phyloP scores from a whole-genome alignment of 2,113 vertebrate species.

The Psammodynastes pulverulentus region DNA sequence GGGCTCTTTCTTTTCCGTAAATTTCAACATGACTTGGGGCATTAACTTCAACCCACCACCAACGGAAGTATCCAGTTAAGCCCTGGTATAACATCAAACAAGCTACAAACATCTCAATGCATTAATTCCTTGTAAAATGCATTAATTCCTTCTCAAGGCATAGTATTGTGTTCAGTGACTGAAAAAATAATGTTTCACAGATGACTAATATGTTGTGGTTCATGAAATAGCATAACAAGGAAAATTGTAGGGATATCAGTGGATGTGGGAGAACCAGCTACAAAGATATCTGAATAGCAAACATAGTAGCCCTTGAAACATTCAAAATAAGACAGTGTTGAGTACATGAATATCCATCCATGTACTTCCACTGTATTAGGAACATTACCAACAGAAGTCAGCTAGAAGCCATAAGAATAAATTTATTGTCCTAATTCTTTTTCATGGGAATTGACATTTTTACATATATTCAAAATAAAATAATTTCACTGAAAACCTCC shows the following conservation, averaged over 20 bases:
- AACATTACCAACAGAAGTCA: not conserved
- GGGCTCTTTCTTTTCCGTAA: not conserved
- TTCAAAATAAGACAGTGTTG: not conserved
- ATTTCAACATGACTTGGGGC: not conserved
- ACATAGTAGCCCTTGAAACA: not conserved
- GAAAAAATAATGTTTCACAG: not conserved
- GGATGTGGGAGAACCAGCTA: not conserved
- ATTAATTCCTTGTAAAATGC: not conserved
- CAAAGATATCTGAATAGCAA: not conserved
- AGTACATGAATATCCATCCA: not conserved
- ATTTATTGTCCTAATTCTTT: not conserved
- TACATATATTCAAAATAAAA: not conserved
- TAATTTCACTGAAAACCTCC: not conserved
- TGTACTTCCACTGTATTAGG: not conserved
- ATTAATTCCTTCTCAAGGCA: not conserved
- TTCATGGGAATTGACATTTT: not conserved
- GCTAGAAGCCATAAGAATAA: not conserved
- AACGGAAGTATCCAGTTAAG: not conserved
- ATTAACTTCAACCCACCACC: not conserved
- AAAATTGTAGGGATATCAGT: not conserved
- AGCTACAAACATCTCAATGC: not conserved
- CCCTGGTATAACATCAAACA: not conserved
- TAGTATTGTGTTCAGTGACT: not conserved
- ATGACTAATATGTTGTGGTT: not conserved
- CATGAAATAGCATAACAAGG: not conserved